Evolutionary conservation across 2,888 invertebrate genomes (phyloP), one percentile per base, ranked within the genome.

Genomic region (Andrena minutula): DNA sequence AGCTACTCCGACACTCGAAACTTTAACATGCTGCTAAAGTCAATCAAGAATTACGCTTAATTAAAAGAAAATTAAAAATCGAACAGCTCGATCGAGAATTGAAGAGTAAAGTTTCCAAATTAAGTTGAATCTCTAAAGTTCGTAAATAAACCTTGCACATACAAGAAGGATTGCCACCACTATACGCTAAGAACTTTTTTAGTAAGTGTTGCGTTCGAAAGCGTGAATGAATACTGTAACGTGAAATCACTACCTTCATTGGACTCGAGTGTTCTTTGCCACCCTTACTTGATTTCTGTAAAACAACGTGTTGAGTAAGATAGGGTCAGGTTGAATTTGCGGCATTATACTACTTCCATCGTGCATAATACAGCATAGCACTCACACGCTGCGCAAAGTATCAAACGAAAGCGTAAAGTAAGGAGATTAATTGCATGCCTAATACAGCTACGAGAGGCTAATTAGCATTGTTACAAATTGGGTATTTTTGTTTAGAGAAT

Each of bases 271-370:
- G 95, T 94, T 96, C 95, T 96, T 95, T 96, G 94, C 96, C 96
- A 93, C 95, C 95, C 95, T 96, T 97, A 95, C 96, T 96, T 95
- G 97, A 97, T 95, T 97, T 97, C 97, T 97, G 96, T 92, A 96
- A 96, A 94, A 94, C 88, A 91, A 93, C 53, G 76, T 68, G 75
- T 71, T 56, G 63, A 32, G 53, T 82, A 66, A 81, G 65, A 80
- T 51, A 75, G 23, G 64, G 56, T 49, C 51, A 58, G 49, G n/a
- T 66, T 64, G 26, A 60, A 26, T 78, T 60, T 53, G 66, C 56
- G 68, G 69, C 64, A 69, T 81, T 69, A 60, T 53, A 74, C 69
- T 81, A 80, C 64, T 72, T 72, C 56, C 80, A 68, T 28, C 79
- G 73, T 80, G 79, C 80, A 35, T 63, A 20, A 68, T 56, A n/a